phyloP scores from a whole-genome alignment of 2,113 vertebrate genomes.

The Garra rufa region DNA sequence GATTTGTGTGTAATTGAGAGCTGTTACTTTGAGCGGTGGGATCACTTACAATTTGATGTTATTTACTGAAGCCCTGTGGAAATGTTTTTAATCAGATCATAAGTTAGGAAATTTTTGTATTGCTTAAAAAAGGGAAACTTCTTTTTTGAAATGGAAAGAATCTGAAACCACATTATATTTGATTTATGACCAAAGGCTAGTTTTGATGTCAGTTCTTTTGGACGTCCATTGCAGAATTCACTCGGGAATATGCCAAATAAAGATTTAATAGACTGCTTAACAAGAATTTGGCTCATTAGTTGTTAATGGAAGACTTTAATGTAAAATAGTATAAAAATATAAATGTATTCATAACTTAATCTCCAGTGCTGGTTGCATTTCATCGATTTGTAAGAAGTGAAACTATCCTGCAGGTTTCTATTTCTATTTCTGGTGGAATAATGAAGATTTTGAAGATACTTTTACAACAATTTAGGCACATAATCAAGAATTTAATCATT shows the following conservation, averaged over 20 bases:
- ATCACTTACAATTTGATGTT: not conserved
- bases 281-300: not conserved
- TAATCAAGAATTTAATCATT: not conserved
- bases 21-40: not conserved
- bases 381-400: not conserved
- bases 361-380: slow-evolving; percentile 4
- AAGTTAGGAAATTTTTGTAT: not conserved
- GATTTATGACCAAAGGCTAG: not conserved
- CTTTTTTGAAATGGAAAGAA: not conserved
- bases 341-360: not conserved
- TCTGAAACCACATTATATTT: not conserved
- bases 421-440: too few species aligned
- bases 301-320: not conserved
- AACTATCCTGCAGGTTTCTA: not conserved
- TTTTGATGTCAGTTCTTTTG: not conserved
- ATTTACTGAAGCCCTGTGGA: not conserved
- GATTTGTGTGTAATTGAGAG: slow-evolving; percentile 4
- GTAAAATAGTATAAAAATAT: not conserved
- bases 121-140: not conserved
- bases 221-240: not conserved
- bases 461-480: too few species aligned
- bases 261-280: not conserved
- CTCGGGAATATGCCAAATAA: not conserved
- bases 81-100: not conserved
- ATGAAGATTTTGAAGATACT: too few species aligned